phyloP scores from a whole-genome alignment of 1,140 invertebrate species.

The Lutraria rhynchaena region DNA sequence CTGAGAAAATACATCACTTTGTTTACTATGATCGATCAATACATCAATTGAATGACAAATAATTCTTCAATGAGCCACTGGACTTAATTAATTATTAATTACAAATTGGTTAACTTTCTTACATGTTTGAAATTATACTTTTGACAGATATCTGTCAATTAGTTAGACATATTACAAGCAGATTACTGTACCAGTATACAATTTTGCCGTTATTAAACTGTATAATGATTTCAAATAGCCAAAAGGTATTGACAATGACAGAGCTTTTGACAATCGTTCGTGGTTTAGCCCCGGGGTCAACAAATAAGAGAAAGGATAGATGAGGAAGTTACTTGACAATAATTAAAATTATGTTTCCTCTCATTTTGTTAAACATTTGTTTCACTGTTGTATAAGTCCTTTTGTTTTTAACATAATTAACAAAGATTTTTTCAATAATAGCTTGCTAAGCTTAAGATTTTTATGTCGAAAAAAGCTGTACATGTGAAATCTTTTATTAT shows the following conservation, averaged over 20 bases:
- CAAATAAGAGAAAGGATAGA: constrained; percentile 12
- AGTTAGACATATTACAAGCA: constrained; percentile 37
- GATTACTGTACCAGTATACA: constrained; percentile 30
- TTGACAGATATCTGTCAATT: constrained; percentile 45
- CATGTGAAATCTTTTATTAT: too few relatives aligned
- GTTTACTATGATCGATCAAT: too few relatives aligned
- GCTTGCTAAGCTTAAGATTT: too few relatives aligned
- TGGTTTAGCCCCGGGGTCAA: background rate
- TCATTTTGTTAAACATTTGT: constrained; percentile 24
- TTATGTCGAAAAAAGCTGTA: too few relatives aligned
- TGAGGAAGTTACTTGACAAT: constrained; percentile 42
- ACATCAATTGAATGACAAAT: too few relatives aligned
- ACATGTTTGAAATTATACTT: constrained; percentile 5
- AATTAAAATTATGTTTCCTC: constrained; percentile 56
- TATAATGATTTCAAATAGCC: constrained; percentile 53
- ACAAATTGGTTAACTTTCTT: constrained; percentile 23
- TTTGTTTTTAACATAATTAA: too few relatives aligned
- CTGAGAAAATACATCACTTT: too few relatives aligned
- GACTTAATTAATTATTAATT: constrained; percentile 56
- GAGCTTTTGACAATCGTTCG: constrained; percentile 43
- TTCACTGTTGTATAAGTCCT: too few relatives aligned
- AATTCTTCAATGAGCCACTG: constrained; percentile 41
- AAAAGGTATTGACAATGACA: constrained; percentile 50
- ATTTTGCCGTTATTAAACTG: constrained; percentile 44
- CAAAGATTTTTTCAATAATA: too few relatives aligned